These are phyloP conservation scores for Gastracanthus pulcherrimus DNA, from an alignment of 2,888 invertebrate genomes.

Conservation along the genomic window DNA sequence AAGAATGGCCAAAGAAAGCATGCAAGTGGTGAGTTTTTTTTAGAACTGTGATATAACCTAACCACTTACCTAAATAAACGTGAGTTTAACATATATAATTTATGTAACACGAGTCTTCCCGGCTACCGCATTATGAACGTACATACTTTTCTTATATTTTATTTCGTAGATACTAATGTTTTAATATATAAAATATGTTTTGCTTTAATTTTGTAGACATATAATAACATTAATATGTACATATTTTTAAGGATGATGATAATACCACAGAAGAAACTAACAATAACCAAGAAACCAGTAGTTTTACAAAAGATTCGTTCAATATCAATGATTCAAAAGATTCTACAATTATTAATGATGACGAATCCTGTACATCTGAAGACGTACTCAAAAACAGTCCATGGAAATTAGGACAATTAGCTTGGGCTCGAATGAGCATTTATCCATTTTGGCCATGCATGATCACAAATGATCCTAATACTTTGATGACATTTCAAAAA, in stretches of 20 bases:
- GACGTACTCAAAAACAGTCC: conserved; percentile 37
- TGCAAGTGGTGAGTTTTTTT: conserved; percentile 24
- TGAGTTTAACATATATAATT: not conserved
- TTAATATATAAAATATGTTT: not conserved
- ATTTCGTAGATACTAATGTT: not conserved
- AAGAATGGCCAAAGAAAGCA: conserved; percentile 15
- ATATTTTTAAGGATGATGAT: conserved; percentile 19
- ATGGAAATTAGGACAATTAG: conserved; percentile 55
- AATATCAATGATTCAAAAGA: conserved; percentile 14
- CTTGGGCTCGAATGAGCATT: conserved; percentile 60
- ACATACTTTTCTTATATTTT: not conserved
- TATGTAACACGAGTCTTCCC: not conserved
- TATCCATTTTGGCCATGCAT: conserved; percentile 60
- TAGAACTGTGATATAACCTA: conserved; percentile 36
- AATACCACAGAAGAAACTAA: not conserved
- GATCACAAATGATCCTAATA: conserved; percentile 56
- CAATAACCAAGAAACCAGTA: conserved; percentile 1
- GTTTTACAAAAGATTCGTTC: not conserved
- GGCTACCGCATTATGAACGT: not conserved
- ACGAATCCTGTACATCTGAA: conserved; percentile 32
- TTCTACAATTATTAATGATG: not conserved
- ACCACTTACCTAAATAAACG: not conserved
- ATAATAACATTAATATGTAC: not conserved
- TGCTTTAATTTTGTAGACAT: not conserved
- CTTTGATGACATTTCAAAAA: conserved; percentile 53